A percentile compares a stretch with the other conserved stretches of the same genome.
phyloP scores from a whole-genome alignment of 2,888 invertebrate genomes.

The Eledone cirrhosa region DNA sequence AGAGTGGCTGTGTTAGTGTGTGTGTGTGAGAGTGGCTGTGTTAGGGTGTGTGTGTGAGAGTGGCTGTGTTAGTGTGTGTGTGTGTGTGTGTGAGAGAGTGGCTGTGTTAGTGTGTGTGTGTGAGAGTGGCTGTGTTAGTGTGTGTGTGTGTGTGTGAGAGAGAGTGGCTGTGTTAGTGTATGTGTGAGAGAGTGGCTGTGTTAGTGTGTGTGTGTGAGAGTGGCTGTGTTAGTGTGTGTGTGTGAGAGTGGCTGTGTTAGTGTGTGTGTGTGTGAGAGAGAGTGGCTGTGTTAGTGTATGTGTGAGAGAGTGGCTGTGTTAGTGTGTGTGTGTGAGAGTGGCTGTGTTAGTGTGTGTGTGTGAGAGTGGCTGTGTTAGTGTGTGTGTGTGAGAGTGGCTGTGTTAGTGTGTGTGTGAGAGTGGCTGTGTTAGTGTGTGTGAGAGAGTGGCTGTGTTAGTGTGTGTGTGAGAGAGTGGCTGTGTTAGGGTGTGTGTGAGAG shows the following conservation, averaged over 20 bases:
- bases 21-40: too few species aligned
- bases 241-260: neutral
- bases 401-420: neutral
- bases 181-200: neutral
- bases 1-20: neutral
- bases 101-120: too few species aligned
- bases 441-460: too few species aligned
- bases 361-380: neutral
- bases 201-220: neutral
- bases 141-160: too few species aligned
- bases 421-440: neutral
- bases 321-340: neutral
- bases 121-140: too few species aligned
- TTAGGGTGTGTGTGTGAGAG: too few species aligned
- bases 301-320: neutral
- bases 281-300: neutral
- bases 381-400: neutral
- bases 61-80: neutral
- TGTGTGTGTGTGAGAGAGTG: neutral
- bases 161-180: neutral
- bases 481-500: neutral
- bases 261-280: neutral
- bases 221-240: neutral
- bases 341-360: neutral
- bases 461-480: too few species aligned